Base-by-base conservation (phyloP, 2,797 vertebrate genomes). In the Poeciliopsis gracilis region DNA sequence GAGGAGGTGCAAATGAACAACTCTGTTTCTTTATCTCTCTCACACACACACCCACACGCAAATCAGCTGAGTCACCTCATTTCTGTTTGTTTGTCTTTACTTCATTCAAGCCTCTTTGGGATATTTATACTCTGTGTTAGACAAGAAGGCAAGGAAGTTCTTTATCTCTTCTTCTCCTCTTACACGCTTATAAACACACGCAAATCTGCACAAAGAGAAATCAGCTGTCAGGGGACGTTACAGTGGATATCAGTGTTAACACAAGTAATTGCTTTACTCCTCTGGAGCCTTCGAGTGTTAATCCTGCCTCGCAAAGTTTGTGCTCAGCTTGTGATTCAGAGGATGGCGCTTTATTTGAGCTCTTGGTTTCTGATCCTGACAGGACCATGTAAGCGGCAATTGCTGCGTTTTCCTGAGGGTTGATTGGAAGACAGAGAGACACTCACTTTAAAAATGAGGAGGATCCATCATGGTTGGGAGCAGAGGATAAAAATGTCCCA, bases 221-320 rank as follows among this genome's bases (percentile, higher is more conserved):
- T 87, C 89, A 88, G 84, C 71, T 75, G 70, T 90, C 82, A 49
- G 71, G 88, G 86, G 84, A 77, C 67, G 36, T 91, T 87, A 90
- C 82, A 88, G 87, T 89, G 88, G 91, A 89, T 92, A 91, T 91
- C 89, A 91, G 87, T 91, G 90, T 94, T 91, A 91, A 90, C 86
- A 87, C 88, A 90, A 92, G 87, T 93, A 92, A 95, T 93, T 93
- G 88, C 88, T 80, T 92, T 84, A 86, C 80, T 84, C 86, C 84
- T 90, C 51, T 36, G 86, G 85, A 90, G 89, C 84, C 84, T 83
- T 80, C 36, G 90, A 89, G 88, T 83, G 86, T 90, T 92, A 92
- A 92, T 93, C 90, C 90, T 82, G 86, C 87, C 83, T 84, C 86
- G 87, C 83, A 88, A 92, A 91, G 87, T 92, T 91, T 92, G 88